Conservation (phyloP, 2,113 vertebrate genomes). For the Prionailurus bengalensis region DNA sequence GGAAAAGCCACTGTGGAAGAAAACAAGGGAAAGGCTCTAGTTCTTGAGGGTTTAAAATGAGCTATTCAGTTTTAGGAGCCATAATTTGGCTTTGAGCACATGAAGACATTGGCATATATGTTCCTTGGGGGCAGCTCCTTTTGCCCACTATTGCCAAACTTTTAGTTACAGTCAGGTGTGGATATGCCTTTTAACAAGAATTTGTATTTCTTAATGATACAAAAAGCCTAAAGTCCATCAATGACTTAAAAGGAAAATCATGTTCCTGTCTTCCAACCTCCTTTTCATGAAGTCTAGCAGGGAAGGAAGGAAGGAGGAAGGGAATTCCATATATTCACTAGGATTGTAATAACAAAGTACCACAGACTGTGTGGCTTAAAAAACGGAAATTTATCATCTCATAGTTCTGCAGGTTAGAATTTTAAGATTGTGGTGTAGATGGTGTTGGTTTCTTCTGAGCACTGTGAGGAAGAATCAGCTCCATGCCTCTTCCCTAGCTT, state of each 20-base stretch:
- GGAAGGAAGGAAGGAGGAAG: not conserved
- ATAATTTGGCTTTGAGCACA: slow-evolving; percentile 12
- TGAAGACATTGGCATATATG: not conserved
- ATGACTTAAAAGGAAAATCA: slow-evolving; percentile 39
- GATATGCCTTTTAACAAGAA: not conserved
- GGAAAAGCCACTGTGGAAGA: not conserved
- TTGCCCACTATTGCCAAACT: not conserved
- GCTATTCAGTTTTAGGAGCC: not conserved
- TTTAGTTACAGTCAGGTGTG: not conserved
- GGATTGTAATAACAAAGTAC: not conserved
- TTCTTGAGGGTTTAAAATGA: not conserved
- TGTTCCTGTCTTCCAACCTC: not conserved
- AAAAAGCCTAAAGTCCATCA: not conserved
- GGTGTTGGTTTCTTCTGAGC: not conserved
- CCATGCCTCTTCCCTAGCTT: not conserved
- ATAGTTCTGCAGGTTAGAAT: not conserved
- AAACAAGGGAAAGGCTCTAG: not conserved
- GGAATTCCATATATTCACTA: not conserved
- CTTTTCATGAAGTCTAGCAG: not conserved
- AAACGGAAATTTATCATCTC: not conserved
- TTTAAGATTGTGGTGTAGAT: not conserved
- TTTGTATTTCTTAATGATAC: slow-evolving; percentile 24
- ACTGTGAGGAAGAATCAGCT: not conserved
- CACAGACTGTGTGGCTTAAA: not conserved
- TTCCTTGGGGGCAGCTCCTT: not conserved